phyloP scores from a whole-genome alignment of 2,888 invertebrate species.

The Pedicia rivosa region DNA sequence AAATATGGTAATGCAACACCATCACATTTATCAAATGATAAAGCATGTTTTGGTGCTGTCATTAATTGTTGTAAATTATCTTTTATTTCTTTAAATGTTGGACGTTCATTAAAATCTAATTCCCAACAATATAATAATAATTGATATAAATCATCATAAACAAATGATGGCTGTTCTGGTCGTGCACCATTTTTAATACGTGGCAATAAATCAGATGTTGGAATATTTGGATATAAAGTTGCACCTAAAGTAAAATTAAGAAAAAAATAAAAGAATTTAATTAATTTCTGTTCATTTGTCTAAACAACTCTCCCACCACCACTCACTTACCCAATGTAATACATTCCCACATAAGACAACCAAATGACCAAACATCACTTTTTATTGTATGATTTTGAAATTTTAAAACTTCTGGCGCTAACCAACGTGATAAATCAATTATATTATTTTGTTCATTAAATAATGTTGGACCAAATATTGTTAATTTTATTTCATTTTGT shows the following conservation, averaged over 20 bases:
- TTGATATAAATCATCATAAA: constrained; percentile 66
- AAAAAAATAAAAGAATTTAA: constrained; percentile 10
- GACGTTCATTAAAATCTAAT: constrained; percentile 62
- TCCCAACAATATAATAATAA: constrained; percentile 75
- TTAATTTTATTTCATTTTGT: constrained; percentile 51
- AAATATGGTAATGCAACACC: constrained; percentile 23
- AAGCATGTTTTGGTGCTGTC: constrained; percentile 26
- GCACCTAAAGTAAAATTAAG: too few relatives aligned
- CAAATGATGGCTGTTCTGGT: constrained; percentile 55
- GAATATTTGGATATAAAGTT: constrained; percentile 58
- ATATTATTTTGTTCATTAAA: constrained; percentile 47
- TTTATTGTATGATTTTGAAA: constrained; percentile 50
- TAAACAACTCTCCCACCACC: too few relatives aligned
- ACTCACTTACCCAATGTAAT: constrained; percentile 47
- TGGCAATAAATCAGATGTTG: constrained; percentile 46
- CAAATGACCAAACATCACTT: constrained; percentile 73
- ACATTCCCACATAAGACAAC: constrained; percentile 69
- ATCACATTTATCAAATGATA: constrained; percentile 17
- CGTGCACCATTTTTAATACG: constrained; percentile 53
- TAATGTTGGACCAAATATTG: constrained; percentile 58
- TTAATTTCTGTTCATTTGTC: not conserved
- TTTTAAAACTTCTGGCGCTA: constrained; percentile 58
- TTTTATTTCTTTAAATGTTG: constrained; percentile 46
- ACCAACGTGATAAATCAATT: constrained; percentile 64
- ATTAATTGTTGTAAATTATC: constrained; percentile 28